Conservation (phyloP, 2,113 vertebrate species). For the Melierax canorus region DNA sequence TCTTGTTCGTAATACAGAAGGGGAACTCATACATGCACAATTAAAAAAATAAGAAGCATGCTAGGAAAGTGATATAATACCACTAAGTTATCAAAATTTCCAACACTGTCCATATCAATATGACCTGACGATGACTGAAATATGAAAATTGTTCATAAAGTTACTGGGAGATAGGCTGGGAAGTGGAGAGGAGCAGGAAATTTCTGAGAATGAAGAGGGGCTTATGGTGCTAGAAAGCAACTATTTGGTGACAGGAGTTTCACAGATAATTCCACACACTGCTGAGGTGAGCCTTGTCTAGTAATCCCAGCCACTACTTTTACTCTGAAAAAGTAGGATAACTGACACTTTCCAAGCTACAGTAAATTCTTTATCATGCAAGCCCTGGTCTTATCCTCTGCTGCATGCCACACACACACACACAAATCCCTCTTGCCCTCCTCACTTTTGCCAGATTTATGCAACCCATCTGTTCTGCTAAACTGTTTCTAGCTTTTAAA, state of each 20-base stretch:
- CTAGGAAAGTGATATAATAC: fast-evolving
- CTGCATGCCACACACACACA: background rate
- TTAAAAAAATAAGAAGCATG: fast-evolving
- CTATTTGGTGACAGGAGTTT: fast-evolving
- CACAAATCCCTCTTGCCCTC: conserved; percentile 17
- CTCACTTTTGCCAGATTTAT: conserved; percentile 24
- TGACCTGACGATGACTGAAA: fast-evolving
- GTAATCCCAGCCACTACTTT: background rate
- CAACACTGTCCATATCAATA: background rate
- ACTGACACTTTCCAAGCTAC: background rate
- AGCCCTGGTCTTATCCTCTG: background rate
- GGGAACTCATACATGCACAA: too few species aligned
- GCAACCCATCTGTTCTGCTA: conserved; percentile 33
- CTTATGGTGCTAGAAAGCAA: too few species aligned
- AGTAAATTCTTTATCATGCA: background rate
- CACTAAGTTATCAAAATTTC: background rate
- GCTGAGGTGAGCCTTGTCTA: background rate
- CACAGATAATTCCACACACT: background rate
- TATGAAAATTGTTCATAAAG: fast-evolving
- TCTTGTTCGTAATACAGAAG: background rate
- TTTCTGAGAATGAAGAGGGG: background rate
- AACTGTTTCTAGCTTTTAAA: conserved; percentile 6
- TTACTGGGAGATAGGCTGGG: background rate
- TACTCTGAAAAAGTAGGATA: background rate
- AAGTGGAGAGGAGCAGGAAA: background rate